These are phyloP conservation scores for Thalassaphorura encarpata DNA, from an alignment of 1,140 invertebrate species.

Conservation along the genomic window DNA sequence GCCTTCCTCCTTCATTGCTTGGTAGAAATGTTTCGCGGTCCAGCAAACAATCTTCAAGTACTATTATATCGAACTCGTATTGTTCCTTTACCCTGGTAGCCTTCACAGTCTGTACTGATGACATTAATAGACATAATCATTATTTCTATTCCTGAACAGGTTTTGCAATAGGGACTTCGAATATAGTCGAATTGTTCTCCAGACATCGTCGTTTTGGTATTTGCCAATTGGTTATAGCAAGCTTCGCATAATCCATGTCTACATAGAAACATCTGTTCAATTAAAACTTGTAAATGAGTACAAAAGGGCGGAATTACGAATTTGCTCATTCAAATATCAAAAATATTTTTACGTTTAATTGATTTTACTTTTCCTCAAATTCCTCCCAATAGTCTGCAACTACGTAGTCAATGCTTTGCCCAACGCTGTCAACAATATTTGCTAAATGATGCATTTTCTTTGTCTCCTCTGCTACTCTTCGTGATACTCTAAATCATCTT, in stretches of 20 bases:
- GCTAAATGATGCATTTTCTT: no score
- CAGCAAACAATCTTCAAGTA: background rate
- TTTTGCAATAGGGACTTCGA: constrained; percentile 2
- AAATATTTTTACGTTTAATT: no score
- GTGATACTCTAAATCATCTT: no score
- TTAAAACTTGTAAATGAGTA: no score
- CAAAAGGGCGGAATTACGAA: no score
- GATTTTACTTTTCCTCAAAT: no score
- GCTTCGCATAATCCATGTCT: background rate
- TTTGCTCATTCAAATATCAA: no score
- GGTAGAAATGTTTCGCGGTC: background rate
- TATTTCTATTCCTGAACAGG: background rate
- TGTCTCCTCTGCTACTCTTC: no score
- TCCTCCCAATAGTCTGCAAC: no score
- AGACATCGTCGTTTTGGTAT: constrained; percentile 2
- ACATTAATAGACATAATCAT: background rate
- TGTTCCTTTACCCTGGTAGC: background rate
- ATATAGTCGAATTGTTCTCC: background rate
- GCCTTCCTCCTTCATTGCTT: background rate
- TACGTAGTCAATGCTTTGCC: no score
- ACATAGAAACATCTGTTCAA: background rate
- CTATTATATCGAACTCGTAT: background rate
- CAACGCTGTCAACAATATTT: no score
- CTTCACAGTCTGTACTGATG: background rate
- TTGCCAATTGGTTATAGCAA: background rate